Conservation (phyloP, 2,888 invertebrate genomes). For the Dinocampus coccinellae region DNA sequence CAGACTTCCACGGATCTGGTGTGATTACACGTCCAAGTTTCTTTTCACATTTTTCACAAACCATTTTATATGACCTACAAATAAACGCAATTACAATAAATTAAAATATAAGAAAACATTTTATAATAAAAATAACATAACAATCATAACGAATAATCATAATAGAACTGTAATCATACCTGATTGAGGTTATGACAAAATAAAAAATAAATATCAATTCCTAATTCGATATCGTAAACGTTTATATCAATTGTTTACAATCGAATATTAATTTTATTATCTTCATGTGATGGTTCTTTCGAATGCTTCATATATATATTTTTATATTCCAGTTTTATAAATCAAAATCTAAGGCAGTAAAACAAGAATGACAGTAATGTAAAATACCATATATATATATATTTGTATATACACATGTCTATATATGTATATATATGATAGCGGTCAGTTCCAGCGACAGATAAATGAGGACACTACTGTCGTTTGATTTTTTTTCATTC, state of each 20-base stretch:
- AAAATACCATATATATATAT: no score
- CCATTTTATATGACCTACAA: slow-evolving; percentile 73
- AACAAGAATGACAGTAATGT: not conserved
- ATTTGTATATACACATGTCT: not conserved
- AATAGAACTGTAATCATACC: not conserved
- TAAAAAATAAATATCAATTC: not conserved
- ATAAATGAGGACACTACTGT: slow-evolving; percentile 17
- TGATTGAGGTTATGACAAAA: not conserved
- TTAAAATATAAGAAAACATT: not conserved
- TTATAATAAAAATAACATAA: not conserved
- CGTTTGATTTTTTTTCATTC: not conserved
- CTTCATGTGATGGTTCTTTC: not conserved
- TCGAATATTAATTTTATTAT: not conserved
- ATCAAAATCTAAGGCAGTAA: not conserved
- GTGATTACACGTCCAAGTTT: slow-evolving; percentile 94
- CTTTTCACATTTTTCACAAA: slow-evolving; percentile 92
- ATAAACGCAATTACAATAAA: not conserved
- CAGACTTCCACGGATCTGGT: slow-evolving; percentile 96
- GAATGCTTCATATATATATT: not conserved
- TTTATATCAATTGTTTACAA: not conserved
- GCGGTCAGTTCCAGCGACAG: slow-evolving; percentile 2
- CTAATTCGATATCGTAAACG: not conserved
- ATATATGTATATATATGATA: no score
- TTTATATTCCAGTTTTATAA: not conserved
- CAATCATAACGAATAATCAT: not conserved